Percentiles rank a stretch among this genome's conserved stretches.
Conservation (phyloP, 1,140 invertebrate species). For the Phthorimaea operculella region DNA sequence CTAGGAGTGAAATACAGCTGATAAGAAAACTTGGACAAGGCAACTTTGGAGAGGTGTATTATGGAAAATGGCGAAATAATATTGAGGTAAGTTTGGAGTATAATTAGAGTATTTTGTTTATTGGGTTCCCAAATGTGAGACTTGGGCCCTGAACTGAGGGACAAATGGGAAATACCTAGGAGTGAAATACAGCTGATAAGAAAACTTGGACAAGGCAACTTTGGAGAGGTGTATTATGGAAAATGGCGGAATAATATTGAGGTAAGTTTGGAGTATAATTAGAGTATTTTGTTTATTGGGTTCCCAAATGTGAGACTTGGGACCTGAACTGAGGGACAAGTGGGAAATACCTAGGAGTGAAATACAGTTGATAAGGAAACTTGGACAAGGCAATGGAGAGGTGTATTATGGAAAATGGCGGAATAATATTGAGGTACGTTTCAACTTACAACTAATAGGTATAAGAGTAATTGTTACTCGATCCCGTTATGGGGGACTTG, state of each 20-base stretch:
- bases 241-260: constrained; percentile 93
- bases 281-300: too few species aligned
- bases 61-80: constrained; percentile 93
- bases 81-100: constrained; percentile 77
- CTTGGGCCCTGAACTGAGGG: constrained; percentile 90
- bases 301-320: constrained; percentile 96
- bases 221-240: constrained; percentile 98
- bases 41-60: constrained; percentile 98
- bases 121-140: constrained; percentile 98
- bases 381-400: constrained; percentile 97
- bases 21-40: constrained; percentile 92
- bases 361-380: constrained; percentile 86
- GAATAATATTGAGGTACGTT: constrained; percentile 77
- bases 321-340: constrained; percentile 92
- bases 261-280: too few species aligned
- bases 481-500: constrained; percentile 95
- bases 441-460: too few species aligned
- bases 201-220: constrained; percentile 95
- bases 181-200: constrained; percentile 86
- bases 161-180: constrained; percentile 96
- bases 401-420: constrained; percentile 98
- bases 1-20: constrained; percentile 86
- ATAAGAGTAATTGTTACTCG: too few species aligned
- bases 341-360: constrained; percentile 95
- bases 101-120: too few species aligned